Base-by-base conservation (phyloP, 2,797 vertebrate genomes). In the Potorous gilbertii region DNA sequence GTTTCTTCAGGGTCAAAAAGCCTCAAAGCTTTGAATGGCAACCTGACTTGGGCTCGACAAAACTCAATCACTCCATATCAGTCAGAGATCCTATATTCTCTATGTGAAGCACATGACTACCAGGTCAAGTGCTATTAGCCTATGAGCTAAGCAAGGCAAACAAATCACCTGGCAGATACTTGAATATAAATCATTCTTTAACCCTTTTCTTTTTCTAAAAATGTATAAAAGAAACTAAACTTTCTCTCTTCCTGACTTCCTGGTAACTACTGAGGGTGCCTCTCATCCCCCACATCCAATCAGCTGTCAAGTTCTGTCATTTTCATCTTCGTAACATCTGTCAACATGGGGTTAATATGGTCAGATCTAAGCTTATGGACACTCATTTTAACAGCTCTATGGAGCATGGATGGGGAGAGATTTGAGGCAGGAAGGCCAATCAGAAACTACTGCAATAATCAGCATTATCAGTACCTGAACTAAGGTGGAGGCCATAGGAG, bases 1-100 rank as follows among this genome's bases (percentile, higher is more conserved):
- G 92, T 81, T 90, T 93, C 54, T 56, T 96, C 96, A 92, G 93
- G 74, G n/a, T 96, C 31, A 93, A 90, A 93, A 95, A 34, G 89
- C 3, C 28, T 81, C 91, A 95, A 96, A 40, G 62, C 54, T 90
- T 93, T 27, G 50, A 93, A 92, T 59, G 40, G 92, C 9, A 1
- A 54, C n/a, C 92, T 74, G 96, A 95, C 13, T 94, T 12, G 54
- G 6, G 2, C n/a, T 46, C 8, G 2, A 81, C 40, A 46, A 74
- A 81, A 46, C n/a, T 5, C 74, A 46, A 24, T 46, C 21, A 11
- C 3, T 87, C 66, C 74, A 50, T 46, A 21, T 87, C 74, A 11
- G 74, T 46, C 74, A 87, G 13, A 50, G 74, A 87, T 24, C 74
- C 24, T 81, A 46, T 27, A 10, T 46, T 46, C n/a, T 27, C 9